These are phyloP conservation scores for Drosophila baimaii DNA, from an alignment of 1,140 invertebrate species.

Conservation along the genomic window DNA sequence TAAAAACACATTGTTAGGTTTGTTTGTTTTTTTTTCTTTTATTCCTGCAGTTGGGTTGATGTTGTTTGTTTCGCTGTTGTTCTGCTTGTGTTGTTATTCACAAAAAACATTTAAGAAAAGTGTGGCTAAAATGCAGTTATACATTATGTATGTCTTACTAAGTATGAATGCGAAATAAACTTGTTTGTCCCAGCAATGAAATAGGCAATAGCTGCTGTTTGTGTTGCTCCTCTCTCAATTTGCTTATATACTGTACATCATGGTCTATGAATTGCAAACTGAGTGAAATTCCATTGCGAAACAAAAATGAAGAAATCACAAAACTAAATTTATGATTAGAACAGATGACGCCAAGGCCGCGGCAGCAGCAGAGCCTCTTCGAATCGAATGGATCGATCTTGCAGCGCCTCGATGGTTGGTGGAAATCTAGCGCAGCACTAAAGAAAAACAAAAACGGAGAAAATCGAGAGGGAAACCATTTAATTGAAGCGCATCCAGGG, in stretches of 20 bases:
- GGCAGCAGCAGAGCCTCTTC: constrained; percentile 8
- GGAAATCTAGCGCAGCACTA: constrained; percentile 39
- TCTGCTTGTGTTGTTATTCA: constrained; percentile 63
- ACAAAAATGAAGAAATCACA: constrained; percentile 54
- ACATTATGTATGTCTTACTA: constrained; percentile 70
- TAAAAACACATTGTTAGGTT: constrained; percentile 3
- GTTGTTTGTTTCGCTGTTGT: constrained; percentile 50
- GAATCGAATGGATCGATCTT: constrained; percentile 26
- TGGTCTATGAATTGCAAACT: constrained; percentile 67
- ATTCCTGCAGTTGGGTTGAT: constrained; percentile 64
- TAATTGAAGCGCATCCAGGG: constrained; percentile 21
- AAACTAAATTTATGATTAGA: constrained; percentile 77
- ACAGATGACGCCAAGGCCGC: constrained; percentile 66
- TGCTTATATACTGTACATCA: constrained; percentile 71
- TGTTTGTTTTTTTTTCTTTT: constrained; percentile 54
- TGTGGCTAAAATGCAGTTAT: constrained; percentile 73
- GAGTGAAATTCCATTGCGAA: constrained; percentile 69
- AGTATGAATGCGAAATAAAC: constrained; percentile 65
- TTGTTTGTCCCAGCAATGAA: constrained; percentile 57
- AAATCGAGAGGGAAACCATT: constrained; percentile 7
- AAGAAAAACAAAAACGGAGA: constrained; percentile 33
- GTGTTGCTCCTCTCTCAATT: constrained; percentile 31
- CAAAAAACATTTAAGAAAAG: constrained; percentile 32
- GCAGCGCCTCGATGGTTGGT: constrained; percentile 9
- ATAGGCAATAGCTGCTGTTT: constrained; percentile 53